Percentiles rank a stretch among this genome's conserved stretches.
Conservation (phyloP, 1,140 invertebrate species). For the Aphelenchoides avenae region DNA sequence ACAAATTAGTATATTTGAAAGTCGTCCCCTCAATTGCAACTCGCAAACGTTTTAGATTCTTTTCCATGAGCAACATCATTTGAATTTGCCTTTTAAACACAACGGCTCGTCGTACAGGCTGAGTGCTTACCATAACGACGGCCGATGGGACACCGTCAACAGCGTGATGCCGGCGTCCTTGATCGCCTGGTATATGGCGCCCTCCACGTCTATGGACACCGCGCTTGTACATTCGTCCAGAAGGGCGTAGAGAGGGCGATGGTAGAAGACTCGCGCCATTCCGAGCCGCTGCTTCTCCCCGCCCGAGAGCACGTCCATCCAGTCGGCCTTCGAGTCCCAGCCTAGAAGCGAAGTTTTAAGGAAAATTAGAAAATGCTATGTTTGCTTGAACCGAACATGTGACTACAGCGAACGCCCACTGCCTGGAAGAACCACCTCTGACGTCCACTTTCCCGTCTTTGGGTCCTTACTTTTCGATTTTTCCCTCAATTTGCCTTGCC, state of each 20-base stretch:
- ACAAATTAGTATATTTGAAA: no score
- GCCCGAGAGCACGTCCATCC: constrained; percentile 92
- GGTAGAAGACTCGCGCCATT: constrained; percentile 90
- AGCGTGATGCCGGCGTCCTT: constrained; percentile 83
- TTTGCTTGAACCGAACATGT: no score
- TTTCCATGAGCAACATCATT: no score
- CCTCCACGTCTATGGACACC: constrained; percentile 92
- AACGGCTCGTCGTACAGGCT: constrained; percentile 1
- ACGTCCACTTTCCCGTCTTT: no score
- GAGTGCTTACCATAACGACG: constrained; percentile 69
- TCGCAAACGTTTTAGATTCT: constrained; percentile 4
- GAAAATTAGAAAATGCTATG: no score
- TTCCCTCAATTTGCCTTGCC: no score
- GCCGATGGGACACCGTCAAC: constrained; percentile 87
- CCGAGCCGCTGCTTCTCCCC: constrained; percentile 68
- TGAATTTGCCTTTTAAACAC: no score
- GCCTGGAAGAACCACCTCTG: no score
- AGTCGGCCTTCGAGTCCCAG: constrained; percentile 66
- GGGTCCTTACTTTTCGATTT: no score
- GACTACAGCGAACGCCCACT: no score
- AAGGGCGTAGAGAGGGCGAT: constrained; percentile 88
- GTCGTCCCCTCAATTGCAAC: constrained; percentile 51
- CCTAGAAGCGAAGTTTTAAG: neutral
- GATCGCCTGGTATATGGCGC: constrained; percentile 82
- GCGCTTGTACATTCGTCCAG: constrained; percentile 95